Evolutionary conservation across 2,888 invertebrate genomes (phyloP).

Genomic region (Diplolepis rosae): DNA sequence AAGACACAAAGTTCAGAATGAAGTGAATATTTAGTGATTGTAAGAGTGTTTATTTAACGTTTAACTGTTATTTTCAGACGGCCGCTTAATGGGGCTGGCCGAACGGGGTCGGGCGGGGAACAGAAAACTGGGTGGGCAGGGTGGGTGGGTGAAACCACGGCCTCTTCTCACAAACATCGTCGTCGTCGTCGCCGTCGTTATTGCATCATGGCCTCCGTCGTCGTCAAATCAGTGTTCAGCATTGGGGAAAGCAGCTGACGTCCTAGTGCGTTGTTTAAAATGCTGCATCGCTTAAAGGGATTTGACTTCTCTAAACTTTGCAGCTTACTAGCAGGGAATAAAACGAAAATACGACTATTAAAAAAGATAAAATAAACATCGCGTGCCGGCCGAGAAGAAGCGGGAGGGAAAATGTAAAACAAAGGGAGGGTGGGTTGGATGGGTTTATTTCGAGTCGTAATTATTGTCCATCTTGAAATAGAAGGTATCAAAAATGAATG

Average conservation of each 20-base stretch:
- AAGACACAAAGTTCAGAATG: too few relatives aligned
- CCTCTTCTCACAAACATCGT: slow-evolving; percentile 73
- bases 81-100: slow-evolving; percentile 71
- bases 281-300: not conserved
- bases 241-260: slow-evolving; percentile 37
- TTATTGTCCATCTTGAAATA: slow-evolving; percentile 21
- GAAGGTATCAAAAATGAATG: slow-evolving; percentile 6
- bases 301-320: slow-evolving; percentile 30
- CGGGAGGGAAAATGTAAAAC: not conserved
- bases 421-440: slow-evolving; percentile 60
- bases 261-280: slow-evolving; percentile 26
- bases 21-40: not conserved
- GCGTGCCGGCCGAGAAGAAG: slow-evolving; percentile 58
- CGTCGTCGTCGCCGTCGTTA: slow-evolving; percentile 68
- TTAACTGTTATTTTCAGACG: slow-evolving; percentile 63
- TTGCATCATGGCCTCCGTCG: slow-evolving; percentile 59
- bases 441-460: slow-evolving; percentile 42
- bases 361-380: slow-evolving; percentile 43
- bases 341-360: slow-evolving; percentile 44
- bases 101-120: slow-evolving; percentile 73
- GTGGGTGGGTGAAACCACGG: slow-evolving; percentile 75
- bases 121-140: slow-evolving; percentile 72
- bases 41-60: slow-evolving; percentile 8
- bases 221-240: slow-evolving; percentile 50
- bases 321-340: slow-evolving; percentile 35